Base-by-base conservation (phyloP, 2,888 invertebrate species). In the Ochropleura plecta region DNA sequence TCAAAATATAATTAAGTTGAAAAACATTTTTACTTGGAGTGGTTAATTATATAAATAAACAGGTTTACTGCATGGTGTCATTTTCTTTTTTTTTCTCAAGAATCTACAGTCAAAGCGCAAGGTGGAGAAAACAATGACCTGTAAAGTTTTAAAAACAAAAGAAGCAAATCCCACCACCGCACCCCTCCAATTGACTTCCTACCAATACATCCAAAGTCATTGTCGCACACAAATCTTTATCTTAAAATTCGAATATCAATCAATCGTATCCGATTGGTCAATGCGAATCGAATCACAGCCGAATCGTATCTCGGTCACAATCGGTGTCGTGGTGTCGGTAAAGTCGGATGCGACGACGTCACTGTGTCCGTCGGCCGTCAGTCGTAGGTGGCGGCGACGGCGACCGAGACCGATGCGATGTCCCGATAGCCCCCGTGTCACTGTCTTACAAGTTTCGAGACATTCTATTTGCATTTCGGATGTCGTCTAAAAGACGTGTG, bases 381-480 rank as follows among this genome's bases (percentile, higher is more conserved):
- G 78, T 73, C 77, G 83, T 85, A 86, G 87, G 87, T 87, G 87
- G 88, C 85, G 81, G 78, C 74, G 83, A 85, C 84, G 76, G 78
- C 62, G 80, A 81, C 71, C 63, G 78, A 81, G 81, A 76, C 76
- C 82, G 87, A 87, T 87, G 83, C 78, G 88, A 90, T 86, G 86
- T 88, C 86, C 87, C 82, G 95, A 95, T 95, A 95, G 88, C 88
- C 82, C 84, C 86, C 51, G 74, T 85, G 87, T 87, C 85, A 85
- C 89, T 92, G 91, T 89, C 91, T 91, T 92, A 93, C 93, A 94
- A 92, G 89, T 85, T 86, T 83, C 88, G 84, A 90, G 93, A 93
- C 93, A 91, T 85, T 88, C 81, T 82, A 95, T 95, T 95, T 95
- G 94, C 94, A 95, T 95, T 91, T 92, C 72, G 90, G 89, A 89